phyloP scores from a whole-genome alignment of 2,797 vertebrate genomes.

The Novumbra hubbsi region DNA sequence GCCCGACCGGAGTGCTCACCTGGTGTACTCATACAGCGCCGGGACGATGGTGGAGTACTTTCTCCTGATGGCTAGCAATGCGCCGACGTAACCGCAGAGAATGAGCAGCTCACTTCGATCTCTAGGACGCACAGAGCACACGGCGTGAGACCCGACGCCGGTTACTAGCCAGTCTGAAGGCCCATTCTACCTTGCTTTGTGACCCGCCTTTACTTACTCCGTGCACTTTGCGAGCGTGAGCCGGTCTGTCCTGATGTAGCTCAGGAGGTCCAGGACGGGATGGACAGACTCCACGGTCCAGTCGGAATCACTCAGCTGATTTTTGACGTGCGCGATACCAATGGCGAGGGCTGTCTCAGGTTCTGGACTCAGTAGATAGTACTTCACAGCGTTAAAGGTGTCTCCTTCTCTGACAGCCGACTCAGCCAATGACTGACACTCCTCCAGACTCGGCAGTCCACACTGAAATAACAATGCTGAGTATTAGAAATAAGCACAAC shows the following conservation, averaged over 20 bases:
- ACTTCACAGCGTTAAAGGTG: constrained; percentile 82
- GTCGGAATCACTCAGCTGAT: constrained; percentile 78
- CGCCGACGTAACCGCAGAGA: constrained; percentile 88
- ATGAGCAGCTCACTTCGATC: constrained; percentile 90
- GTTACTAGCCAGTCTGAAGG: not conserved
- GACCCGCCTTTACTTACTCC: constrained; percentile 74
- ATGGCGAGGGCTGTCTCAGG: constrained; percentile 86
- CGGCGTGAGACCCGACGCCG: not conserved
- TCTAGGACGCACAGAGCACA: constrained; percentile 63
- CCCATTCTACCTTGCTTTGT: not conserved
- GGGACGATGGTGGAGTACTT: constrained; percentile 89
- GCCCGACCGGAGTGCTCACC: constrained; percentile 66
- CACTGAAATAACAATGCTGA: constrained; percentile 75
- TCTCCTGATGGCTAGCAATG: constrained; percentile 86
- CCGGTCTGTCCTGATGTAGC: constrained; percentile 88
- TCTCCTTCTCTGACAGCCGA: constrained; percentile 68
- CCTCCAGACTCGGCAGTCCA: constrained; percentile 80
- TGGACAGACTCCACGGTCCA: constrained; percentile 86
- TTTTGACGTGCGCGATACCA: constrained; percentile 87
- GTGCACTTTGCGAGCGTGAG: constrained; percentile 82
- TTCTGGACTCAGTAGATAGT: constrained; percentile 84
- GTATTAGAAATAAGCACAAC: not conserved
- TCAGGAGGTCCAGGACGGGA: constrained; percentile 87
- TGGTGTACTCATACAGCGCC: constrained; percentile 94
- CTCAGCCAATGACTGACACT: constrained; percentile 82